phyloP scores from a whole-genome alignment of 2,113 vertebrate species.

The Brachionichthys hirsutus region DNA sequence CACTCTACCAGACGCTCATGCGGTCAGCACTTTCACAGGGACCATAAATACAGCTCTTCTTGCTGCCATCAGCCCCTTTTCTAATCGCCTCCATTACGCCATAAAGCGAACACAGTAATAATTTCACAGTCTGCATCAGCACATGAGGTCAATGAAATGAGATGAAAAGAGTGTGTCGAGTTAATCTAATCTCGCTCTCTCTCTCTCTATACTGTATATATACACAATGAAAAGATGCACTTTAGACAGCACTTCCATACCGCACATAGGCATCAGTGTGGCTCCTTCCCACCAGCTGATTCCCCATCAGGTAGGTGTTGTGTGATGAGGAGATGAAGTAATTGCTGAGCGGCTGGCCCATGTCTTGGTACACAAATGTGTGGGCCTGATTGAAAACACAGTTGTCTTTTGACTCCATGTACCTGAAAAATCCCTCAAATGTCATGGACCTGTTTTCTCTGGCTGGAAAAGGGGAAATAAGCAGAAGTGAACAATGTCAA shows the following conservation, averaged over 20 bases:
- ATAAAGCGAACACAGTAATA: conserved; percentile 45
- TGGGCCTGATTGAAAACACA: conserved; percentile 74
- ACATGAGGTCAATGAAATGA: conserved; percentile 47
- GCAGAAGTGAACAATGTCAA: conserved; percentile 5
- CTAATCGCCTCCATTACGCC: conserved; percentile 63
- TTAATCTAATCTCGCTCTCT: conserved; percentile 13
- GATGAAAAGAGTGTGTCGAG: conserved; percentile 31
- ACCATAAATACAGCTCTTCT: conserved; percentile 62
- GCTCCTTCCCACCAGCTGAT: conserved; percentile 77
- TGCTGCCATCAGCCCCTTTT: conserved; percentile 70
- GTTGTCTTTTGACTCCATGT: conserved; percentile 81
- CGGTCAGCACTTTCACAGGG: conserved; percentile 53
- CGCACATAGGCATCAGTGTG: conserved; percentile 64
- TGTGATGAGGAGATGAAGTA: conserved; percentile 90
- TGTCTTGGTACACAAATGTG: conserved; percentile 81
- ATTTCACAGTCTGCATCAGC: conserved; percentile 56
- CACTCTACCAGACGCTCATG: conserved; percentile 21
- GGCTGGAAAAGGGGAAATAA: conserved; percentile 64
- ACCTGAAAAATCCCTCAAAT: conserved; percentile 84
- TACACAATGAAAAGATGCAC: background rate
- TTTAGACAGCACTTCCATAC: conserved; percentile 30
- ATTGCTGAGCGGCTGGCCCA: conserved; percentile 79
- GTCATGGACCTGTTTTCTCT: conserved; percentile 75
- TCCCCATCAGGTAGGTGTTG: conserved; percentile 86
- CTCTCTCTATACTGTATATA: too few relatives aligned